Base-by-base conservation (phyloP, 2,113 vertebrate species). In the Pedionomus torquatus region DNA sequence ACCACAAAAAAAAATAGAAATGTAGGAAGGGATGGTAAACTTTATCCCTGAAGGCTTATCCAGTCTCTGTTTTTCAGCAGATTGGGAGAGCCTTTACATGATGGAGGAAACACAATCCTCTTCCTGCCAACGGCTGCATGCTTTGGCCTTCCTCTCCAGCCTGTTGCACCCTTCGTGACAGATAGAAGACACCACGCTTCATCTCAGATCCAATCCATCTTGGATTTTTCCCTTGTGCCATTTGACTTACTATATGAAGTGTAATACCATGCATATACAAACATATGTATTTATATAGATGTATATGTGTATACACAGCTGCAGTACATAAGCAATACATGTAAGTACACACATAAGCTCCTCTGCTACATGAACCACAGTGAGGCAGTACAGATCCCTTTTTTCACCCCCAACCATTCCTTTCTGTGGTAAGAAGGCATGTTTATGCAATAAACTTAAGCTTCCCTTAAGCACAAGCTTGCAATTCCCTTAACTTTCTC, bases 51-150 rank as follows among this genome's bases (percentile, higher is more conserved):
- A 65, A 81, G 35, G 35, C 31, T 90, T 60, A 78, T 13, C 24
- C 39, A 41, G 13, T 41, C 25, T 86, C 17, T 49, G 0, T 63
- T 87, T 93, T 68, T 41, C 49, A 23, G n/a, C 33, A 87, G 64
- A 52, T 21, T 4, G 5, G 55, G n/a, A 13, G 80, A 60, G 39
- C 2, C 31, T 75, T 35, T 54, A 9, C 11, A 13, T 17, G 51
- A 55, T 8, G n/a, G 39, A 80, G 64, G n/a, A 30, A 76, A 61
- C 20, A 17, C 0, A 0, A 44, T 44, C 9, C 33, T 86, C 33
- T 72, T 33, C 58, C 24, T 44, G 24, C 18, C 43, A 68, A 16
- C 0, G 0, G 12, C 25, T 24, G 1, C 0, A 1, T 43, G 51
- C 43, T 39, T 68, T 81, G n/a, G 41, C 8, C 19, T 70, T 64